phyloP scores from a whole-genome alignment of 2,797 vertebrate genomes.

The Gadopsis marmoratus region DNA sequence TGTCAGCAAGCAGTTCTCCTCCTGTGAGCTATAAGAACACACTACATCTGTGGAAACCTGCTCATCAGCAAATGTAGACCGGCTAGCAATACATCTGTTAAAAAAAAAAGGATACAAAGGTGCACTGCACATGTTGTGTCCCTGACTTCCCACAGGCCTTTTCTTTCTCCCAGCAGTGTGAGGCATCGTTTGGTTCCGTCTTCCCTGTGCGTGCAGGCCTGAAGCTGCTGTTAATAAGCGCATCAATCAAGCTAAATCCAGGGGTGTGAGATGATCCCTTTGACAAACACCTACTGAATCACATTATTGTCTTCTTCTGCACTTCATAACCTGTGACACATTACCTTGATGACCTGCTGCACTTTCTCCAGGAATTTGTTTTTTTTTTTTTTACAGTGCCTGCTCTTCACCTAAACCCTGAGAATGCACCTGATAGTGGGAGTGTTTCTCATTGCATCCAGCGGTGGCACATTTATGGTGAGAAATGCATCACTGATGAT shows the following conservation, averaged over 20 bases:
- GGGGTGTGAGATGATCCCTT: conserved; percentile 54
- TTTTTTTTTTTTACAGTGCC: conserved; percentile 11
- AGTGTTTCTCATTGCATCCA: conserved; percentile 16
- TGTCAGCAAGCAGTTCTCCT: conserved; percentile 16
- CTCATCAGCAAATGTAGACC: neutral
- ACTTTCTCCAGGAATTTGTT: conserved; percentile 11
- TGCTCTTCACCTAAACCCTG: neutral
- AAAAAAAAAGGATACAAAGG: neutral
- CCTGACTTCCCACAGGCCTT: conserved; percentile 3
- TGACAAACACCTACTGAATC: conserved; percentile 51
- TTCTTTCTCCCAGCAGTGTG: neutral
- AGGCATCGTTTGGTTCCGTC: conserved; percentile 12
- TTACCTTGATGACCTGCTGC: conserved; percentile 23
- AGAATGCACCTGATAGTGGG: conserved; percentile 20
- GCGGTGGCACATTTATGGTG: neutral
- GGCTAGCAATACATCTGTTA: neutral
- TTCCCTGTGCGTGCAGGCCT: conserved; percentile 40
- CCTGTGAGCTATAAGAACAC: neutral
- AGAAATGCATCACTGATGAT: neutral
- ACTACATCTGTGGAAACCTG: neutral
- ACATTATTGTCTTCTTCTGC: conserved; percentile 26
- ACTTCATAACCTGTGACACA: conserved; percentile 53
- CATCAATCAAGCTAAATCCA: conserved; percentile 69
- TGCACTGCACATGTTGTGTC: neutral
- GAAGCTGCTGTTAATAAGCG: conserved; percentile 50